Base-by-base conservation (phyloP, 2,797 vertebrate species). In the Tarsius wallacei region DNA sequence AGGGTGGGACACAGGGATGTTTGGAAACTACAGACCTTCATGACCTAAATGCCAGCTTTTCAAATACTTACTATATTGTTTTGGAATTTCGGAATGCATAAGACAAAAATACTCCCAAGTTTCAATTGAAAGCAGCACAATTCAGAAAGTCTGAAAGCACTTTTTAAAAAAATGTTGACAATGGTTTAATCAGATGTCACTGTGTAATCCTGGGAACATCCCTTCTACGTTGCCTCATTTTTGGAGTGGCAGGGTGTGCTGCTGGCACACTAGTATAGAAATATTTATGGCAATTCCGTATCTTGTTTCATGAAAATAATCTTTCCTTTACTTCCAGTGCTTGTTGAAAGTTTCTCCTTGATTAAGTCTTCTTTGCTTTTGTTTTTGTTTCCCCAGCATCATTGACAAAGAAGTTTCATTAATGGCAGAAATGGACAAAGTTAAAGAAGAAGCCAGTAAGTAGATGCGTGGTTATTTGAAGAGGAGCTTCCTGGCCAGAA, bases 381-480 rank as follows among this genome's bases (percentile, higher is more conserved):
- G 95, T 97, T 80, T 97, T 93, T 19, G 64, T 85, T 89, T 87
- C 98, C 98, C 96, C 96, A 99, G 99, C 98, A 99, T 99, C 97
- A 99, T 99, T 97, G 99, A 99, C 98, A 99, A 98, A 98, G 99
- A 99, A 98, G 99, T 99, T 51, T 98, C 99, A 82, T 97, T 99
- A 97, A 99, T 99, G 99, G 98, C 99, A 97, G 99, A 99, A 98
- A 98, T 99, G 96, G 99, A 99, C 97, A 99, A 99, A 98, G 99
- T 99, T 97, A 99, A 99, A 99, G 98, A 99, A 98, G 99, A 99
- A 98, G 99, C 99, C 96, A 99, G 99, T 99, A 99, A 99, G 99
- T 99, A 98, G 88, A 96, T 70, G 2, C 4, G 1, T 33, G 13
- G n/a, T 70, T 74, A 33, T 87, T 82, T 36, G 47, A 24, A 61